phyloP scores from a whole-genome alignment of 2,888 invertebrate genomes.

The Drosophila diplacantha region DNA sequence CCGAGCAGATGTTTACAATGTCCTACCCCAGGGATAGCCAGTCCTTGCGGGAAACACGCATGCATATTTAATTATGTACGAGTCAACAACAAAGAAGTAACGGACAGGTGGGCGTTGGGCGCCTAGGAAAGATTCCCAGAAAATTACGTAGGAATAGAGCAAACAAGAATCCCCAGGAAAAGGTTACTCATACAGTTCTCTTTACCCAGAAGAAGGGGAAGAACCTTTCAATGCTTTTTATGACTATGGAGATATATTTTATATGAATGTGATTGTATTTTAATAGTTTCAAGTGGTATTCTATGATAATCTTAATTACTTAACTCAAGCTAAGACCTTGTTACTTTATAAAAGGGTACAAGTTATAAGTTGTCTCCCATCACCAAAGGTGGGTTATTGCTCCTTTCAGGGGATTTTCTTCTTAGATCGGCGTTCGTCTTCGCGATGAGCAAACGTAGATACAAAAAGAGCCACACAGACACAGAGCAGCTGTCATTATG shows the following conservation, averaged over 20 bases:
- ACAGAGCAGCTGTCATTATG: conserved; percentile 45
- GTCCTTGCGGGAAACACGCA: conserved; percentile 14
- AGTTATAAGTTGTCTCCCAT: neutral
- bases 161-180: neutral
- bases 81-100: conserved; percentile 14
- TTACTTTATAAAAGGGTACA: neutral
- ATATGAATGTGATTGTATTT: neutral
- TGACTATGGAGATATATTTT: neutral
- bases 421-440: conserved; percentile 40
- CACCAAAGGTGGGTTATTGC: neutral
- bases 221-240: neutral
- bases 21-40: conserved; percentile 25
- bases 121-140: neutral
- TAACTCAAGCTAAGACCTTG: neutral
- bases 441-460: conserved; percentile 41
- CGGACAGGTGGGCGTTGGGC: conserved; percentile 12
- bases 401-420: neutral
- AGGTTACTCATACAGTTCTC: neutral
- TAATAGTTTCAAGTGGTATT: neutral
- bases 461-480: conserved; percentile 1
- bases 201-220: neutral
- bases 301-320: neutral
- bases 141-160: neutral
- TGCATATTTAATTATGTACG: conserved; percentile 29
- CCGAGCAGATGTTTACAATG: conserved; percentile 28